Conservation (phyloP, 2,113 vertebrate genomes). For the Noctilio leporinus region DNA sequence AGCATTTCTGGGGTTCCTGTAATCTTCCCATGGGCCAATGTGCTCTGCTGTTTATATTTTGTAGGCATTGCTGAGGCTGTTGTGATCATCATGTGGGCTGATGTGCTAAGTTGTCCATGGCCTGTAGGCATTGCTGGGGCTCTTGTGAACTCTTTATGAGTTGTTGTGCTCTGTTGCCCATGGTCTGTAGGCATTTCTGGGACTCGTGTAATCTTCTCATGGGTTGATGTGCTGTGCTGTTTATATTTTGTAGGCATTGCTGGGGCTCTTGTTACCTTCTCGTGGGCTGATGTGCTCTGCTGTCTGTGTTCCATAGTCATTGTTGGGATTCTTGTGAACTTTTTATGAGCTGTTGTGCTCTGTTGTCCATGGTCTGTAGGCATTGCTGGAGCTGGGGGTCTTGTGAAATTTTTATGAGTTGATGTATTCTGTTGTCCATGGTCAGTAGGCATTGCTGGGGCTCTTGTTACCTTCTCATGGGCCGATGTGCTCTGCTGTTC, state of each 20-base stretch:
- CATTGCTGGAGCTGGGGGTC: fast-evolving
- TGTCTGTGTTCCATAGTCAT: neutral
- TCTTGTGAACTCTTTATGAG: no score
- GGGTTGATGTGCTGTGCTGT: no score
- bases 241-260: neutral
- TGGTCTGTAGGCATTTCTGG: neutral
- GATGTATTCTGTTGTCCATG: fast-evolving
- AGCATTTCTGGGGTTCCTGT: neutral
- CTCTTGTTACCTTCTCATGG: neutral
- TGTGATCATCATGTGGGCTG: neutral
- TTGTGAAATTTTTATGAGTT: fast-evolving
- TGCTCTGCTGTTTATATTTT: neutral
- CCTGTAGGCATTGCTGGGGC: neutral
- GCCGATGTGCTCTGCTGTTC: neutral
- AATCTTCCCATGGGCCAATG: neutral
- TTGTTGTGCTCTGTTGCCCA: neutral
- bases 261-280: neutral
- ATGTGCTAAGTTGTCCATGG: neutral
- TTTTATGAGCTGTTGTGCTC: neutral
- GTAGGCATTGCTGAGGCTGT: neutral
- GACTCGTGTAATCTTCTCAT: fast-evolving
- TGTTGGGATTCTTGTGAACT: fast-evolving
- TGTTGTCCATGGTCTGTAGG: neutral
- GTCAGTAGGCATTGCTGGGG: neutral
- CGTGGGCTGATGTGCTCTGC: neutral